Evolutionary conservation across 2,797 vertebrate genomes (phyloP).

Genomic region (Balearica regulorum): DNA sequence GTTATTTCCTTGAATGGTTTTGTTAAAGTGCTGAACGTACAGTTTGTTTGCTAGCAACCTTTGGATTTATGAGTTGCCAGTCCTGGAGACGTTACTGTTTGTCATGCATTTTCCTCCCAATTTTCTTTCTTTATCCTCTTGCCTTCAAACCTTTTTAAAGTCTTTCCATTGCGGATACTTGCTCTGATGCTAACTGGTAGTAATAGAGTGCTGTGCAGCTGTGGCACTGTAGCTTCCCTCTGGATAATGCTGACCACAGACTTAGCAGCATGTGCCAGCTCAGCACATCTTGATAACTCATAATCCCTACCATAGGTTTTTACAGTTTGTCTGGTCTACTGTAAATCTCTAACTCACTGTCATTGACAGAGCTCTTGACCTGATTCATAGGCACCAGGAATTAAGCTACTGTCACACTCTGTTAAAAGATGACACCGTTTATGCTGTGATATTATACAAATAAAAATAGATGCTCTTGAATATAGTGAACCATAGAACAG

Average conservation of each 20-base stretch:
- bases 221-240: background rate
- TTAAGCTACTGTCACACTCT: conserved; percentile 53
- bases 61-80: conserved; percentile 58
- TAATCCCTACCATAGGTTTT: conserved; percentile 64
- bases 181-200: conserved; percentile 31
- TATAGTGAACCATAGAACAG: background rate
- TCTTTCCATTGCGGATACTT: background rate
- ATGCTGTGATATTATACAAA: conserved; percentile 16
- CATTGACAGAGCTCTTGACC: conserved; percentile 34
- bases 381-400: conserved; percentile 60
- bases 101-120: conserved; percentile 56
- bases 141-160: conserved; percentile 52
- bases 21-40: conserved; percentile 49
- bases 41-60: conserved; percentile 47
- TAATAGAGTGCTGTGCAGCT: conserved; percentile 44
- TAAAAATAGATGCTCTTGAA: conserved; percentile 32
- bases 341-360: conserved; percentile 67
- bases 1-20: conserved; percentile 55
- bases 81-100: conserved; percentile 40
- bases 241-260: conserved; percentile 55
- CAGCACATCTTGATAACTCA: conserved; percentile 70
- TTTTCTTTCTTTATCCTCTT: conserved; percentile 39
- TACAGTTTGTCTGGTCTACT: conserved; percentile 63
- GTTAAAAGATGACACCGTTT: conserved; percentile 31
- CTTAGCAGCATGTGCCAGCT: conserved; percentile 54